Percentiles rank a stretch among this genome's conserved stretches.
These are phyloP conservation scores for Mimumesa dahlbomi DNA, from an alignment of 2,888 invertebrate species.

Conservation along the genomic window DNA sequence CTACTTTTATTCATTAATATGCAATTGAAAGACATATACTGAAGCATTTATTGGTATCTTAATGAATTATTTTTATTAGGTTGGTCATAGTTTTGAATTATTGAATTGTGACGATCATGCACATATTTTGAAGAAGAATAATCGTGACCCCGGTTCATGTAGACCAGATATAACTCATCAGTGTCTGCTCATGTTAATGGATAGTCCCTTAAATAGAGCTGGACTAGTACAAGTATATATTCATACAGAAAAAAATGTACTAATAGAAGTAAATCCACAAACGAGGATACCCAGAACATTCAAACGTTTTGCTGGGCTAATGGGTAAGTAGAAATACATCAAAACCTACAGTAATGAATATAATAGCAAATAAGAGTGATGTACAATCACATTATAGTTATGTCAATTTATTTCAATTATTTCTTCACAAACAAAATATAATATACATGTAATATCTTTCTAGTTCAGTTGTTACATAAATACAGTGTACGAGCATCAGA, in stretches of 20 bases:
- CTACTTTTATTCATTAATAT: background rate
- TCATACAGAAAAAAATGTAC: slow-evolving; percentile 94
- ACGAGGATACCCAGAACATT: slow-evolving; percentile 98
- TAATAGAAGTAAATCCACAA: slow-evolving; percentile 98
- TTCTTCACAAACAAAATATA: slow-evolving; percentile 74
- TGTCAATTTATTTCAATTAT: background rate
- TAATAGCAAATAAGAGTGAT: background rate
- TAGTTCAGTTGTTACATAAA: slow-evolving; percentile 98
- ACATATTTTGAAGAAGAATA: slow-evolving; percentile 90
- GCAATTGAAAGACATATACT: background rate
- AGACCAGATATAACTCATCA: slow-evolving; percentile 99
- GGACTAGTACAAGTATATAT: slow-evolving; percentile 97
- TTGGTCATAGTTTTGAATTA: slow-evolving; percentile 93
- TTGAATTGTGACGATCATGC: slow-evolving; percentile 97
- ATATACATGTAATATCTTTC: too few species aligned
- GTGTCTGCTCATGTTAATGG: slow-evolving; percentile 97
- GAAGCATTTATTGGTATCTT: slow-evolving; percentile 1
- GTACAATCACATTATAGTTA: too few species aligned
- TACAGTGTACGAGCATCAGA: slow-evolving; percentile 95
- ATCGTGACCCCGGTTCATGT: slow-evolving; percentile 92
- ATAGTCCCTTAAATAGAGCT: slow-evolving; percentile 97
- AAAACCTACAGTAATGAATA: background rate
- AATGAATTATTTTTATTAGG: slow-evolving; percentile 81
- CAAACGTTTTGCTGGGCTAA: slow-evolving; percentile 97
- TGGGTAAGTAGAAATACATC: slow-evolving; percentile 86